Percentiles rank a stretch among this genome's conserved stretches.
Conservation (phyloP, 2,113 vertebrate species). For the Podarcis cretensis region DNA sequence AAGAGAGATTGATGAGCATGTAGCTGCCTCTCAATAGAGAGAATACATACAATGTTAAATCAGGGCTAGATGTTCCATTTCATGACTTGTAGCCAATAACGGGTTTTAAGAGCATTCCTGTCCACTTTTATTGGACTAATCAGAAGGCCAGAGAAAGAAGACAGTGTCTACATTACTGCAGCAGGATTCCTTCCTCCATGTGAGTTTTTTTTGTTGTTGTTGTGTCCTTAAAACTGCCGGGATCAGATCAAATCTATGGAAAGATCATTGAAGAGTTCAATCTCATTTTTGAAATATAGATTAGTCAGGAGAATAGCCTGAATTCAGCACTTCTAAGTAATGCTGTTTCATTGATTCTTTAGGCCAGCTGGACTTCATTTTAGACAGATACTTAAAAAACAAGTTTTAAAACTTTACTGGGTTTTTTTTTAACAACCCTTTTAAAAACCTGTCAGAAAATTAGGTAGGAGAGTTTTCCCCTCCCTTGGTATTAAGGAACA, state of each 20-base stretch:
- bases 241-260: conserved; percentile 70
- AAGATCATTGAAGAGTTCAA: conserved; percentile 74
- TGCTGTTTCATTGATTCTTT: conserved; percentile 77
- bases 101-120: conserved; percentile 71
- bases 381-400: conserved; percentile 69
- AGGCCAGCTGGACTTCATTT: conserved; percentile 62
- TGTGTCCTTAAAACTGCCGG: conserved; percentile 67
- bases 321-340: conserved; percentile 79
- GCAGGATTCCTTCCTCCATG: conserved; percentile 62
- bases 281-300: conserved; percentile 80
- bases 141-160: conserved; percentile 63
- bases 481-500: conserved; percentile 45
- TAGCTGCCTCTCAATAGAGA: background rate
- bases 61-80: background rate
- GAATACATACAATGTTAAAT: background rate
- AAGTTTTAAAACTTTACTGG: conserved; percentile 74
- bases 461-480: conserved; percentile 63
- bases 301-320: conserved; percentile 68
- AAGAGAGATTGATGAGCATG: background rate
- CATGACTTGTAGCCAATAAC: conserved; percentile 66
- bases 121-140: conserved; percentile 71
- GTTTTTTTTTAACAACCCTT: conserved; percentile 65
- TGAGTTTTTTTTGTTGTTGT: conserved; percentile 42
- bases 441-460: conserved; percentile 74
- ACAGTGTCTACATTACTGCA: conserved; percentile 70